phyloP scores from a whole-genome alignment of 2,888 invertebrate species.

The Nezara viridula region DNA sequence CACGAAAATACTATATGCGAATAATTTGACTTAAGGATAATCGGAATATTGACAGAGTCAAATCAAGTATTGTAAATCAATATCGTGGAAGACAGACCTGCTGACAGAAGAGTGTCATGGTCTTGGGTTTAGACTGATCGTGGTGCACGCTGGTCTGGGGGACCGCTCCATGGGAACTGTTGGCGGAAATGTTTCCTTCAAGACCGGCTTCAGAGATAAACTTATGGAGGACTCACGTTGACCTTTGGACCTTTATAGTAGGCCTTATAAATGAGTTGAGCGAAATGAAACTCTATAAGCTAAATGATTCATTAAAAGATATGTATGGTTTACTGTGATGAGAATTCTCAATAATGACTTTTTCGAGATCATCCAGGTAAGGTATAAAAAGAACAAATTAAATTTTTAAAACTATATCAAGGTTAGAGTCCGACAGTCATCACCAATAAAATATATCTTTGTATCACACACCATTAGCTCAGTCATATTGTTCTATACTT shows the following conservation, averaged over 20 bases:
- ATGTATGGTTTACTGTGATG: neutral
- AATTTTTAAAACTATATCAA: no score
- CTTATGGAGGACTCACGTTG: neutral
- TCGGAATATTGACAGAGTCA: neutral
- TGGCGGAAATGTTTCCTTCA: slow-evolving; percentile 18
- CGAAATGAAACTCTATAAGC: neutral
- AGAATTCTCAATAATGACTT: no score
- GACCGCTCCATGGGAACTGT: neutral
- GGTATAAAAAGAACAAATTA: no score
- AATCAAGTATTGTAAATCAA: neutral
- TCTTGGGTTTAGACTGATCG: neutral
- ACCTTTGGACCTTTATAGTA: neutral
- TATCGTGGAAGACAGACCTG: neutral
- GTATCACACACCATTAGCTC: no score
- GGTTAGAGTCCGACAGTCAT: no score
- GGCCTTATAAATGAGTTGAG: neutral
- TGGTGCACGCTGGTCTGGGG: neutral
- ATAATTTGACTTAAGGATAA: neutral
- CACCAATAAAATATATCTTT: no score
- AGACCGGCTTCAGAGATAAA: neutral
- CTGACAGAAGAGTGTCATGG: slow-evolving; percentile 36
- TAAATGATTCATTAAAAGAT: neutral
- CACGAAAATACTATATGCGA: no score
- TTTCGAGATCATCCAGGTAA: no score
- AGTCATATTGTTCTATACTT: no score